Evolutionary conservation across 2,113 vertebrate species (phyloP).

Genomic region (Entelurus aequoreus): DNA sequence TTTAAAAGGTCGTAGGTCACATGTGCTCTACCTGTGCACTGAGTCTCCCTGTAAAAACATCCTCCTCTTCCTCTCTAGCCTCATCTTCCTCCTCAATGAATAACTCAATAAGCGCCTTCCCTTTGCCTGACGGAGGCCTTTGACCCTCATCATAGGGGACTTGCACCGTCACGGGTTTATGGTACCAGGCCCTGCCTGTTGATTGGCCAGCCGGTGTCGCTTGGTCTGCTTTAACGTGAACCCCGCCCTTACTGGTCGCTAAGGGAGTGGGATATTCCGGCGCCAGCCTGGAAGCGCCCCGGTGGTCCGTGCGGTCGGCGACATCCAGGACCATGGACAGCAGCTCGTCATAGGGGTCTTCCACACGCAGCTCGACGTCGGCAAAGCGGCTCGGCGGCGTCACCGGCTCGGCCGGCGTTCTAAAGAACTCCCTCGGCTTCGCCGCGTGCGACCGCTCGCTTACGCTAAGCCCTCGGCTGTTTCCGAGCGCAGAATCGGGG

Average conservation of each 20-base stretch:
- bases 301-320: constrained; percentile 33
- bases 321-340: constrained; percentile 40
- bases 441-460: constrained; percentile 16
- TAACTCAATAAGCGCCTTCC: constrained; percentile 66
- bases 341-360: constrained; percentile 61
- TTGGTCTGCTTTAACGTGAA: constrained; percentile 10
- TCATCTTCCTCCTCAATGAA: constrained; percentile 85
- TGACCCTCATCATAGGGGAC: constrained; percentile 21
- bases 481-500: constrained; percentile 9
- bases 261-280: constrained; percentile 1
- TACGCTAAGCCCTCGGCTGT: constrained; percentile 14
- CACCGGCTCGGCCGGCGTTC: constrained; percentile 12
- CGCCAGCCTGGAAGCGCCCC: background rate
- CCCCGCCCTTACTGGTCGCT: constrained; percentile 5
- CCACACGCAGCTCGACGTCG: constrained; percentile 21
- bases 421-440: constrained; percentile 21
- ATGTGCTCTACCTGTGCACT: constrained; percentile 77
- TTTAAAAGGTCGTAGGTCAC: constrained; percentile 23
- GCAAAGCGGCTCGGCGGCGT: constrained; percentile 3
- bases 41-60: constrained; percentile 57
- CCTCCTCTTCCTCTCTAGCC: constrained; percentile 65
- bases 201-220: constrained; percentile 5
- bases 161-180: constrained; percentile 43
- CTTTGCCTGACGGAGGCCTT: constrained; percentile 34
- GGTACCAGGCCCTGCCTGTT: constrained; percentile 39